Evolutionary conservation across 2,797 vertebrate species (phyloP), one percentile per base, ranked within the genome.

Genomic region (Coendou prehensilis): DNA sequence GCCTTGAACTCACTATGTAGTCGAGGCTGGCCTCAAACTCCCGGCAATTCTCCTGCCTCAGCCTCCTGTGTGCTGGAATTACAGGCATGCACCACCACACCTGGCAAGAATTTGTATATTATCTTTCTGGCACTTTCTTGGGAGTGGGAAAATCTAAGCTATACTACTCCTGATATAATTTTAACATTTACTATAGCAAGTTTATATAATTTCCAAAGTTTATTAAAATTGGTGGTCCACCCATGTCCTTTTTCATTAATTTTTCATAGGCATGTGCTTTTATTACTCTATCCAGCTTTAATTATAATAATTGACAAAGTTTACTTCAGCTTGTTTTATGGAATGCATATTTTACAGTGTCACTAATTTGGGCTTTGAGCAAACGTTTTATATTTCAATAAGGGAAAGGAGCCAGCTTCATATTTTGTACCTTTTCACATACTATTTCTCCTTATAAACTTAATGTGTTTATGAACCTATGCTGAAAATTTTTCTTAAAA

Each of bases 61-160:
- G 37, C 37, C 37, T 41, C 37, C 37, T 41, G 37, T 41, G 37
- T 41, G 37, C 37, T 41, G 37, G 37, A 41, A 41, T 41, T 41
- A 41, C 37, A 41, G 37, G 37, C 37, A 41, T 41, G 37, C 37
- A 41, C 37, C 37, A 41, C 37, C 37, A 41, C 37, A 41, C 37
- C 37, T 41, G 37, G 37, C 37, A 41, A 41, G 37, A 41, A 67
- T 18, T 99, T 99, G 98, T 98, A 98, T 96, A 98, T 95, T 98
- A 98, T 99, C 67, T 71, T 97, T 85, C 57, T 96, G 96, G 97
- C 97, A 98, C 95, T 98, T 98, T 98, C 94, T 98, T 97, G 86
- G 61, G 67, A 97, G 54, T 93, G 52, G n/a, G 89, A 97, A 97
- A 97, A 64, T 96, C 97, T 98, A 98, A 98, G 97, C 96, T 98